Conservation (phyloP, 2,113 vertebrate species). For the Sprattus sprattus region DNA sequence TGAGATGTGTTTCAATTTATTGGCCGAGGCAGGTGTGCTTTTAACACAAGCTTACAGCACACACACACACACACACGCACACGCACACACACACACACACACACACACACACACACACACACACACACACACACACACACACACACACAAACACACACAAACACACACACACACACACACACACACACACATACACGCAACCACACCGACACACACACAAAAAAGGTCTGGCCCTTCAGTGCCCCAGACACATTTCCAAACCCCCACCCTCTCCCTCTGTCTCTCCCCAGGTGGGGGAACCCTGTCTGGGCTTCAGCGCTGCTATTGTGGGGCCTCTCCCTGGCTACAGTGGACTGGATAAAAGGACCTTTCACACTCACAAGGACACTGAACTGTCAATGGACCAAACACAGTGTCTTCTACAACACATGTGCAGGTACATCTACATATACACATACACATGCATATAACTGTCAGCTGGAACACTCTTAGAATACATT, state of each 20-base stretch:
- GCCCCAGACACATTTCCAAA: not conserved
- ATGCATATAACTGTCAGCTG: conserved; percentile 30
- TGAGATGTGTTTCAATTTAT: conserved; percentile 15
- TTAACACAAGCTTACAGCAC: not conserved
- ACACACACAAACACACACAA: not conserved
- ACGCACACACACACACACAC: not conserved
- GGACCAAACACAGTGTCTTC: not conserved
- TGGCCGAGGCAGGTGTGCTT: conserved; percentile 1
- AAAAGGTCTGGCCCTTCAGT: not conserved
- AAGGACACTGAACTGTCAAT: not conserved
- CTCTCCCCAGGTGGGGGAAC: not conserved
- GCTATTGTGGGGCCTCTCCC: not conserved
- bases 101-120: not conserved
- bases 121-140: not conserved
- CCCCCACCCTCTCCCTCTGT: too few relatives aligned
- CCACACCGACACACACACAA: not conserved
- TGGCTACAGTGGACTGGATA: conserved; percentile 30
- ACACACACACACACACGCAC: not conserved
- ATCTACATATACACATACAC: conserved; percentile 16
- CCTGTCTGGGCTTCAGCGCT: not conserved
- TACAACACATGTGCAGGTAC: not conserved
- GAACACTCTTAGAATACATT: conserved; percentile 34
- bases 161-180: not conserved
- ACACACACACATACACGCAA: not conserved
- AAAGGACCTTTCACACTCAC: not conserved